Base-by-base conservation (phyloP, 1,140 invertebrate genomes). In the Nylanderia fulva region DNA sequence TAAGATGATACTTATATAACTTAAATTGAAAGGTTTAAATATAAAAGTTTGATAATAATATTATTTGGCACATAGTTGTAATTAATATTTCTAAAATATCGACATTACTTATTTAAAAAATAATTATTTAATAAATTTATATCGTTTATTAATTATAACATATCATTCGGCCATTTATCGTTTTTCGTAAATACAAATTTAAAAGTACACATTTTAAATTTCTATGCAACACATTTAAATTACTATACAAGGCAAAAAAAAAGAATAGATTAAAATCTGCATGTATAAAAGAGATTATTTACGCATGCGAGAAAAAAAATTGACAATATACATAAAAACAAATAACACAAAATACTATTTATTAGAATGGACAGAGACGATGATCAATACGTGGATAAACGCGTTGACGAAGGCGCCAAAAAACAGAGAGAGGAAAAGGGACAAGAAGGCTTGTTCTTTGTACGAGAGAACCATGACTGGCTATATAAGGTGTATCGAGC, bases 401-500 rank as follows among this genome's bases (percentile, higher is more conserved):
- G 58, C 69, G 48, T 86, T 64, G 85, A 86, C 64, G 60, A 45
- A 80, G 85, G 63, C 56, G 60, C 74, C 77, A 29, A 60, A 45
- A 85, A 87, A 56, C 60, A 60, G 39, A 72, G 48, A 11, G 33
- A 56, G 80, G 56, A 72, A 79, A 58, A 56, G 77, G 60, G 36
- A 68, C 74, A 33, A 68, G 69, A 79, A 39, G 21, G 85, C 68
- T 85, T 87, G 88, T 87, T 90, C 88, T 90, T 90, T 89, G 88
- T 76, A 64, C 33, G 54, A 29, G 76, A 74, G 71, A 87, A 63
- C 72, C 83, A 84, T 85, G 85, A 90, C 85, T 87, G 77, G 74
- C 72, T 90, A 84, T 90, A 90, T 90, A 90, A 85, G 87, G 77
- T 92, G 91, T 94, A 93, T 93, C 91, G 88, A 93, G 92, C 90